Base-by-base conservation (phyloP, 23 tunicate species). In the Styela plicata region DNA sequence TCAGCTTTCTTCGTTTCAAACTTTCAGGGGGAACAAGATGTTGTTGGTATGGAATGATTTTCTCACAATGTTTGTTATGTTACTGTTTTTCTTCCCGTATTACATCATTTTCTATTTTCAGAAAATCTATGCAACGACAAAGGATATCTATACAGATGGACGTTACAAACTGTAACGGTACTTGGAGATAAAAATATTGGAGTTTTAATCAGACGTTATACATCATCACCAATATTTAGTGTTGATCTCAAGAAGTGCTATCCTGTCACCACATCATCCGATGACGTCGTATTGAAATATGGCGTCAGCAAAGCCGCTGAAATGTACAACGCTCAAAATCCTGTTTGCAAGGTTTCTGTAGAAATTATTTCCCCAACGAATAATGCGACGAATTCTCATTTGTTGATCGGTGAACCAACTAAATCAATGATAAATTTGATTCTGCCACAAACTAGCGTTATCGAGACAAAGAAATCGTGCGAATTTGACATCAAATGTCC, bases 401-500 rank as follows among this genome's bases (percentile, higher is more conserved):
- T 44, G 13, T 44, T 13, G 13, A 13, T 44, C 57, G 57, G 57
- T 44, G 57, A 44, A 7, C 7, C 57, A 44, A 13, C 10, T 13
- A 44, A 44, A 26, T 21, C 29, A 17, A 18, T 36, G 3, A 30
- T 3, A 2, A 20, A 20, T 3, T 71, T 71, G 36, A 32, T 71
- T 28, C 16, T 71, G 3, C 77, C 77, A 16, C 77, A 71, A 71
- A 71, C 36, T 71, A 34, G 77, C 32, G 77, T 30, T 27, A 71
- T 71, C 36, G 77, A 71, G 29, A 26, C 34, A 33, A 34, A 34
- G 29, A 71, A 17, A 3, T 71, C 77, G 5, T 44, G 66, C 21
- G 81, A 76, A 76, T 76, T 76, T 2, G 66, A 53, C 44, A 76
- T 76, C 18, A 76, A 76, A 52, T 76, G 81, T 44, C 81, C 81